phyloP scores from a whole-genome alignment of 2,888 invertebrate species.

The Plusia festucae region DNA sequence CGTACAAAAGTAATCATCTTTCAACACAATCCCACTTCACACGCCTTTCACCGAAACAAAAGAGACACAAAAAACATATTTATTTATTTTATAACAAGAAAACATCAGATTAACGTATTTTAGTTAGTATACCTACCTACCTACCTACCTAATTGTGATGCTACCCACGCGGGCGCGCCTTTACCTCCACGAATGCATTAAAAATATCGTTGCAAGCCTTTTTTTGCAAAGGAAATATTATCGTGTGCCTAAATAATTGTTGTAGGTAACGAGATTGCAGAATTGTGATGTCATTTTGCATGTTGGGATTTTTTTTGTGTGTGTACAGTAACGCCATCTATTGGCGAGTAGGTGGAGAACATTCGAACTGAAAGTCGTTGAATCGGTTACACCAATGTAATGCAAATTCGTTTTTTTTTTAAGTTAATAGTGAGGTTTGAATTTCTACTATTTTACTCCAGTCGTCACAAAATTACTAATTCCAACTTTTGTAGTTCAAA shows the following conservation, averaged over 20 bases:
- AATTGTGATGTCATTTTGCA: conserved; percentile 67
- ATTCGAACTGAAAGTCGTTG: conserved; percentile 3
- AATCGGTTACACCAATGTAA: neutral
- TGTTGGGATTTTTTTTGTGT: conserved; percentile 7
- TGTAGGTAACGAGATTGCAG: conserved; percentile 63
- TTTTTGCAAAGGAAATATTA: conserved; percentile 79
- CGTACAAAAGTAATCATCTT: conserved; percentile 1
- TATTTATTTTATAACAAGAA: conserved; percentile 64
- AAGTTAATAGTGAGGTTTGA: too few relatives aligned
- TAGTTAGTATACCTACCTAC: too few relatives aligned
- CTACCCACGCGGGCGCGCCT: conserved; percentile 75
- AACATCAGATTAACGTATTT: conserved; percentile 68
- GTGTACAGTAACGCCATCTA: conserved; percentile 71
- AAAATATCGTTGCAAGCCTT: conserved; percentile 77
- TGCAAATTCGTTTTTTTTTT: neutral
- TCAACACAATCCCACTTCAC: conserved; percentile 31
- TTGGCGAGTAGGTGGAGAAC: conserved; percentile 65
- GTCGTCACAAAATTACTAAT: too few relatives aligned
- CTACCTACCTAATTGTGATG: conserved; percentile 80
- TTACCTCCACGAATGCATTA: conserved; percentile 79
- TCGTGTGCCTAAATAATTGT: conserved; percentile 73
- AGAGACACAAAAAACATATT: conserved; percentile 42
- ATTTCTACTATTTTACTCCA: too few relatives aligned
- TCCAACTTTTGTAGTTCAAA: too few relatives aligned
- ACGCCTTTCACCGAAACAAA: conserved; percentile 33